Percentiles rank a stretch among this genome's conserved stretches.
phyloP scores from a whole-genome alignment of 1,140 invertebrate genomes.

The Brachionus rubens region DNA sequence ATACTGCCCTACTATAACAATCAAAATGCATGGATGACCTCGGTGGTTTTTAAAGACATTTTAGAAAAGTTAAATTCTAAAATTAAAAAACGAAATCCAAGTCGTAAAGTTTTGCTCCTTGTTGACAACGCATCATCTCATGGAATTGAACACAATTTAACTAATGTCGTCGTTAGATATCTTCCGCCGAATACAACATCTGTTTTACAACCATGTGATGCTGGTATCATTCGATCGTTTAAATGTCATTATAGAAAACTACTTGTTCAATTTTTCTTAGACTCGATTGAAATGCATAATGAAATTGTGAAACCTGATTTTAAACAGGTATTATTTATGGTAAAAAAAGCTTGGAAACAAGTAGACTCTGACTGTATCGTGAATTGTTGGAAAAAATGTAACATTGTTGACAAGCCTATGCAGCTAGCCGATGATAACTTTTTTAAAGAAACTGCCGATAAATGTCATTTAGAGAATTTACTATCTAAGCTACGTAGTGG shows the following conservation, averaged over 20 bases:
- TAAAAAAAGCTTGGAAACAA: neutral
- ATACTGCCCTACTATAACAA: constrained; percentile 46
- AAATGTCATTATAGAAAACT: constrained; percentile 49
- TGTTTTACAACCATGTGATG: no score
- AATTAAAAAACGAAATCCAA: constrained; percentile 39
- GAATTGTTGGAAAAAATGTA: neutral
- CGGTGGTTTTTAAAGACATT: constrained; percentile 46
- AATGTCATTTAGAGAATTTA: no score
- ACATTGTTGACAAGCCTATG: neutral
- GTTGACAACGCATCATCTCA: constrained; percentile 62
- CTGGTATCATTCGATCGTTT: constrained; percentile 58
- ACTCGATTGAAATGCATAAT: neutral
- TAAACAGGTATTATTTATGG: neutral
- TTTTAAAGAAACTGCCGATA: no score
- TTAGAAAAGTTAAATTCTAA: constrained; percentile 23
- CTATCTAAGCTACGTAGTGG: no score
- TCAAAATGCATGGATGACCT: constrained; percentile 49
- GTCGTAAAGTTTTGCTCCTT: constrained; percentile 59
- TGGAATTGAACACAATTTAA: constrained; percentile 49
- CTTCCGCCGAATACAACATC: constrained; percentile 61
- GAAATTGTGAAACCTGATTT: neutral
- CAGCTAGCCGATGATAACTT: no score
- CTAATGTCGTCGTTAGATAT: constrained; percentile 58
- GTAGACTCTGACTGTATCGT: neutral
- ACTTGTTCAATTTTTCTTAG: neutral